Evolutionary conservation across 2,888 invertebrate genomes (phyloP), one percentile per base, ranked within the genome.

Genomic region (Pimpla rufipes): DNA sequence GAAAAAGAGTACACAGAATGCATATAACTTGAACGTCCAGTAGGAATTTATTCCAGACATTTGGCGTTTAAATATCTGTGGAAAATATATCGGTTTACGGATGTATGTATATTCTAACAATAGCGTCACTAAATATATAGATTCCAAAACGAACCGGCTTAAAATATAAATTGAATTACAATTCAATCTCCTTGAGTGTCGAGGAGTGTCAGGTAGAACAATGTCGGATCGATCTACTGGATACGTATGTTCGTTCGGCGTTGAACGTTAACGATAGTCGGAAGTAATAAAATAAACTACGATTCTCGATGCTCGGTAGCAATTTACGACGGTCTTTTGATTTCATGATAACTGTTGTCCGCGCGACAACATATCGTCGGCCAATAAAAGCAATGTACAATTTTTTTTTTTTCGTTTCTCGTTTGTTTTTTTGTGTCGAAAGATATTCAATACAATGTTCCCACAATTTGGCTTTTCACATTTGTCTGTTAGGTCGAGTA

Each of bases 1-100:
- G 16, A 59, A 21, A 45, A 52, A 57, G 7, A 45, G 37, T 29
- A 40, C 73, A 73, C 7, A 16, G 11, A 52, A 71, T 37, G n/a
- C 16, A 5, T 59, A 64, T 45, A 66, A 23, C 64, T 80, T 70
- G 18, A 88, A 86, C 84, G 52, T 86, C 52, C 74, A 83, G 78
- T 85, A 81, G 16, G 75, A 62, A 77, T 88, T 88, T 88, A 89
- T 88, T 89, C 64, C 50, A 86, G 85, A 87, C 83, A 79, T 88
- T 86, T 80, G 87, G 78, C 86, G 84, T 67, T 75, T 85, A 80
- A 67, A 86, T 80, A 76, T 70, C 71, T 47, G 42, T 79, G 73
- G 82, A 85, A 90, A 87, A 85, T 86, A 85, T 87, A 80, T 85
- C 79, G 62, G 71, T 75, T 83, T 62, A 81, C 71, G 50, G 47